Base-by-base conservation (phyloP, 2,888 invertebrate species). In the Dorcus hopei region DNA sequence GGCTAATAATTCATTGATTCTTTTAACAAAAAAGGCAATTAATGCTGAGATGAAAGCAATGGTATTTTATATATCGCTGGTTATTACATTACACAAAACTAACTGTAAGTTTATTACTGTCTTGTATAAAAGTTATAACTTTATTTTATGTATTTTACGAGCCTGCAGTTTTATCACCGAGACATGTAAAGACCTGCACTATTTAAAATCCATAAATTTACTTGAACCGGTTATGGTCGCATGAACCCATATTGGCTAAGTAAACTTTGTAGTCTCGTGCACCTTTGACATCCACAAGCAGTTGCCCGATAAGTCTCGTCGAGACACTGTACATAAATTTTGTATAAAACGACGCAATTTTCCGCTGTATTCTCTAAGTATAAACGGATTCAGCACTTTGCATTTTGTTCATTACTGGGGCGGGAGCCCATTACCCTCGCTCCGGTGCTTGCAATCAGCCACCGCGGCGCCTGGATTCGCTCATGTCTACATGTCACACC, bases 371-470 rank as follows among this genome's bases (percentile, higher is more conserved):
- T 60, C 65, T 58, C 59, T 62, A 61, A 64, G 61, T 52, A 61
- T 66, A 66, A 64, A 64, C 65, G 65, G 64, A 67, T 67, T 65
- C 68, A 65, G 66, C 66, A 65, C 64, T 68, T 68, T 64, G 61
- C 65, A 63, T 67, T 65, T 65, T 63, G 65, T 63, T 67, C 68
- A 68, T 67, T 67, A 67, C 61, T 42, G 56, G 38, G 47, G 57
- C 56, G 43, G 50, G 39, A 52, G 56, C 58, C 63, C 61, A 61
- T 66, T 64, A 64, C 63, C 59, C 59, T 58, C 63, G 63, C 63
- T 62, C 54, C 57, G 61, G 57, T 61, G 65, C 59, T 56, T 58
- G 63, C 66, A 66, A 66, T 66, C 66, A 65, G 59, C 61, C 63
- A 57, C 43, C 58, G 58, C 48, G 59, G 51, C 50, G 56, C 51